These are phyloP conservation scores for Indicator indicator DNA, from an alignment of 2,113 vertebrate species.

Conservation along the genomic window DNA sequence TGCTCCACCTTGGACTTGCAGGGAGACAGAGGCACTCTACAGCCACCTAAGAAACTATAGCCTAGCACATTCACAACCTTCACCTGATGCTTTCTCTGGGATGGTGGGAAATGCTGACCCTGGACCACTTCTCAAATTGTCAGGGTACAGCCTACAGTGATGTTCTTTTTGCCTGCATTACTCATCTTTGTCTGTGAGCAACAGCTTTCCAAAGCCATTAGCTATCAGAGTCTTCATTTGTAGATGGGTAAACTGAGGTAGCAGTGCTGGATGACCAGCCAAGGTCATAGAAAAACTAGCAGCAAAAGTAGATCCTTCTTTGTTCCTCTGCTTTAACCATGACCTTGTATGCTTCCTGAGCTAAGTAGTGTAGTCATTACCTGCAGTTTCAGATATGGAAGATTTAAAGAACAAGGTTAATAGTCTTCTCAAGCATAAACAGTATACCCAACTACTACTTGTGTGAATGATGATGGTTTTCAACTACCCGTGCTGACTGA, in stretches of 20 bases:
- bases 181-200: background rate
- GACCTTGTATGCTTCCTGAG: accelerated
- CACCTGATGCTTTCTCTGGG: accelerated
- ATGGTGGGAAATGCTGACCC: background rate
- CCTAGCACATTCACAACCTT: accelerated
- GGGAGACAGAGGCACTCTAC: background rate
- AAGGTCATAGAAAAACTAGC: background rate
- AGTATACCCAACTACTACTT: background rate
- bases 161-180: background rate
- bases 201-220: background rate
- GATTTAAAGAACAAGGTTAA: background rate
- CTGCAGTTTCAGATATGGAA: background rate
- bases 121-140: background rate
- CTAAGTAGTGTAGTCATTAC: background rate
- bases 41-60: background rate
- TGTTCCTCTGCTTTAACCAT: background rate
- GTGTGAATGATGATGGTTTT: background rate
- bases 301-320: background rate
- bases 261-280: background rate
- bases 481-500: background rate
- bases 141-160: background rate
- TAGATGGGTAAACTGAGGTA: background rate
- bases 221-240: background rate
- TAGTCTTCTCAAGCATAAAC: background rate
- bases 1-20: background rate